phyloP scores from a whole-genome alignment of 2,797 vertebrate genomes.

The Otolemur crassicaudatus region DNA sequence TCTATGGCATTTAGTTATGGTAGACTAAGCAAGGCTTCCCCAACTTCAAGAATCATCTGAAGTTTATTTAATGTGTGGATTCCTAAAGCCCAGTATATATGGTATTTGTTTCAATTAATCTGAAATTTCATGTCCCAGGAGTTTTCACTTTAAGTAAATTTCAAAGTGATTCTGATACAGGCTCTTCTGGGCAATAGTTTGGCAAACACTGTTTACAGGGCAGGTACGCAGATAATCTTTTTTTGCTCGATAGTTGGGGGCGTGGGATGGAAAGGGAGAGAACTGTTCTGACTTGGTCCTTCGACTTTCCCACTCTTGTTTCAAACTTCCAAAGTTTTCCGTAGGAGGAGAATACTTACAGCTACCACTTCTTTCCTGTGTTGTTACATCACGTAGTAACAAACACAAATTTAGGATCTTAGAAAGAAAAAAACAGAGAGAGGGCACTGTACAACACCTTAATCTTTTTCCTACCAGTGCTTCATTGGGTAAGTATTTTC shows the following conservation, averaged over 20 bases:
- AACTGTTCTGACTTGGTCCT: background rate
- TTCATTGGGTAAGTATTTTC: background rate
- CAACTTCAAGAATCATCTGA: background rate
- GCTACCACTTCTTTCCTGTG: background rate
- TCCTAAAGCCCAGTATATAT: background rate
- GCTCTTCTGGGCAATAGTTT: background rate
- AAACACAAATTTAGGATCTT: background rate
- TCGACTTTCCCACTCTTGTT: background rate
- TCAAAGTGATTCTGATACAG: background rate
- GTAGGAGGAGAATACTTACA: background rate
- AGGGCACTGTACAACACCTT: background rate
- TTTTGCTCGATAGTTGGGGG: background rate
- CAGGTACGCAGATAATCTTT: background rate
- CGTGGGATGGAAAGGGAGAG: background rate
- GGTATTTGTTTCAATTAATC: background rate
- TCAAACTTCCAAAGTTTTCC: background rate
- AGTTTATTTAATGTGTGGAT: background rate
- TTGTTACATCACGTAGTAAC: background rate
- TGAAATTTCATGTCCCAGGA: background rate
- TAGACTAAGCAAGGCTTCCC: background rate
- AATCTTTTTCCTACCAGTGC: background rate
- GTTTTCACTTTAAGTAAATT: conserved; percentile 31
- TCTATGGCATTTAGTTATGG: background rate
- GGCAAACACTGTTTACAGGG: background rate
- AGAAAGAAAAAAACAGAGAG: background rate